These are phyloP conservation scores for Oophaga sylvatica DNA, from an alignment of 2,797 vertebrate species.

Conservation along the genomic window DNA sequence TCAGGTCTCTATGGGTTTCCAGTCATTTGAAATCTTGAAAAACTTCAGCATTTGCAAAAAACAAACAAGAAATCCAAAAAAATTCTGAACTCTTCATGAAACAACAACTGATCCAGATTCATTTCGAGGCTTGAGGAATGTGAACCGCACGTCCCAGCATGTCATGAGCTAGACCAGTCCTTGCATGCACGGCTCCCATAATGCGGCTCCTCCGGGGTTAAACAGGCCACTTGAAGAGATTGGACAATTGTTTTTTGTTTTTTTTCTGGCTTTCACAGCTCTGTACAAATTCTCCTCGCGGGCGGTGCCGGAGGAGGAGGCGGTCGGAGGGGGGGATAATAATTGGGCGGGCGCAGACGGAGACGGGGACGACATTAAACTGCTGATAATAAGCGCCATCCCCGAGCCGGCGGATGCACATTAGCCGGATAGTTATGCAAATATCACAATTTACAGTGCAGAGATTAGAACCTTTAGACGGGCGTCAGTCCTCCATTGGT, in stretches of 20 bases:
- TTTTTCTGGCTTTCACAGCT: slow-evolving; percentile 18
- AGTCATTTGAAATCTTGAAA: neutral
- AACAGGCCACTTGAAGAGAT: neutral
- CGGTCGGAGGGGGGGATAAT: neutral
- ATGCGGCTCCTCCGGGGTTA: neutral
- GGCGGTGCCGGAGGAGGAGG: neutral
- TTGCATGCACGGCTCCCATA: neutral
- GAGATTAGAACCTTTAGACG: slow-evolving; percentile 75
- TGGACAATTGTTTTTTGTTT: neutral
- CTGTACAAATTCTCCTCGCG: slow-evolving; percentile 10
- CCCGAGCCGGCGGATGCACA: slow-evolving; percentile 76
- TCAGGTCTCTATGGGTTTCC: neutral
- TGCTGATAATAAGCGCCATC: slow-evolving; percentile 74
- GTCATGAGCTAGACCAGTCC: neutral
- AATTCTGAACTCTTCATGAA: neutral
- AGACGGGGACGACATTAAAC: slow-evolving; percentile 19
- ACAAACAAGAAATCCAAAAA: neutral
- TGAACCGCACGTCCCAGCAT: neutral
- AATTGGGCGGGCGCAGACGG: slow-evolving; percentile 8
- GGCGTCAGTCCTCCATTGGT: slow-evolving; percentile 79
- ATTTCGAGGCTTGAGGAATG: neutral
- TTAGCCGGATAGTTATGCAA: slow-evolving; percentile 83
- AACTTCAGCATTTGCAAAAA: neutral
- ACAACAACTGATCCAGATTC: too few species aligned
- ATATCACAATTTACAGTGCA: slow-evolving; percentile 81